Evolutionary conservation across 1,140 invertebrate genomes (phyloP).

Genomic region (Atopsyche davidsoni): DNA sequence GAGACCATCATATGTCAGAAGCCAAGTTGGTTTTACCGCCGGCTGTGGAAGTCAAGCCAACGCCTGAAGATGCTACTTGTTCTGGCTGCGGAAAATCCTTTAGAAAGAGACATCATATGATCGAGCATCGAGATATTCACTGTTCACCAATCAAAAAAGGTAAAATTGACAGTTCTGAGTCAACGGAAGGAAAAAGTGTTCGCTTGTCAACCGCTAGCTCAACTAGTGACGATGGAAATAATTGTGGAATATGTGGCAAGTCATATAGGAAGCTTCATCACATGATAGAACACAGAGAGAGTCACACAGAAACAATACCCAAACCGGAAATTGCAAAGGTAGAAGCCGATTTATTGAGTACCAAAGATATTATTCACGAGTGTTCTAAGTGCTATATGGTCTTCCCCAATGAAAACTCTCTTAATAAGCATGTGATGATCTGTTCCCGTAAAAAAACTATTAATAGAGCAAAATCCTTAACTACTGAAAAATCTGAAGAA

Average conservation of each 20-base stretch:
- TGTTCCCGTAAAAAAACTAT: conserved; percentile 41
- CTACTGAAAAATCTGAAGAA: not conserved
- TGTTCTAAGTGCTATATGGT: conserved; percentile 49
- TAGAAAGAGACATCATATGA: conserved; percentile 25
- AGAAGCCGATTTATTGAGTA: conserved; percentile 40
- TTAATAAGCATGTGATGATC: conserved; percentile 42
- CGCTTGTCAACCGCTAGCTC: conserved; percentile 23
- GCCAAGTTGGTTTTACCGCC: conserved; percentile 7
- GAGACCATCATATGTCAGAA: conserved; percentile 43
- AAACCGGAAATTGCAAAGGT: conserved; percentile 44
- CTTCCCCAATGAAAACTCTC: conserved; percentile 46
- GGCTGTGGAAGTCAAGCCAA: conserved; percentile 29
- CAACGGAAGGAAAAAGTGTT: conserved; percentile 9
- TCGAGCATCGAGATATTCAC: conserved; percentile 25
- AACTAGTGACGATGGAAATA: conserved; percentile 24
- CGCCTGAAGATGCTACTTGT: conserved; percentile 28
- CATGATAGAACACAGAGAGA: conserved; percentile 36
- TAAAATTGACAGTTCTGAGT: conserved; percentile 2
- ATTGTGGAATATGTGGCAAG: conserved; percentile 25
- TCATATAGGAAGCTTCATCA: conserved; percentile 27
- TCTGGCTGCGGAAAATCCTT: conserved; percentile 25
- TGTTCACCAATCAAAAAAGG: conserved; percentile 24
- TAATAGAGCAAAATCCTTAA: conserved; percentile 6
- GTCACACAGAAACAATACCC: conserved; percentile 42
- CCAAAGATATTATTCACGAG: conserved; percentile 48